Percentiles rank a stretch among this genome's conserved stretches.
Evolutionary conservation across 2,888 invertebrate species (phyloP).

Genomic region (Diaprepes abbreviatus): DNA sequence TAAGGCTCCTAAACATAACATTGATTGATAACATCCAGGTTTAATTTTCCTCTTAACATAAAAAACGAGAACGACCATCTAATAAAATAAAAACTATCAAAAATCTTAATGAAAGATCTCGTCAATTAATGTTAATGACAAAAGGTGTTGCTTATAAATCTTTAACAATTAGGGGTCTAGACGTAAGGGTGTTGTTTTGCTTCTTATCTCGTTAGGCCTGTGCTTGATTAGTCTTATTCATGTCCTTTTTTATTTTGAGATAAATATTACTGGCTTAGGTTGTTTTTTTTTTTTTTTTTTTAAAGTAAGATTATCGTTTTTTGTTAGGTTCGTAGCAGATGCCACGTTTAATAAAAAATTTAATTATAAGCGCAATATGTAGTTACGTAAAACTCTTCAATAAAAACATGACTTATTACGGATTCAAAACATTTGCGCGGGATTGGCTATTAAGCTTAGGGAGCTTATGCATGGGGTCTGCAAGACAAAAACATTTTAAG

Average conservation of each 20-base stretch:
- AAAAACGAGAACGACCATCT: conserved; percentile 9
- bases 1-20: too few species aligned
- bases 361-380: too few species aligned
- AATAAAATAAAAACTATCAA: conserved; percentile 16
- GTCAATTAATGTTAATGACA: conserved; percentile 17
- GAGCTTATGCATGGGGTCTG: too few species aligned
- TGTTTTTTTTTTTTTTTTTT: conserved; percentile 1
- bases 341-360: neutral
- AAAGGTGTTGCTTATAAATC: conserved; percentile 39
- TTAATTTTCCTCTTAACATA: neutral
- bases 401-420: too few species aligned
- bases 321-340: neutral
- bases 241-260: conserved; percentile 22
- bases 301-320: too few species aligned
- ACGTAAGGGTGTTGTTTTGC: conserved; percentile 19
- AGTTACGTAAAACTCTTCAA: too few species aligned
- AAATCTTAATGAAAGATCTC: conserved; percentile 16
- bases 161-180: conserved; percentile 31
- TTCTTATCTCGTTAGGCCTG: conserved; percentile 30
- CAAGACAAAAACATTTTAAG: too few species aligned
- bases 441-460: too few species aligned
- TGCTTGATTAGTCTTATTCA: conserved; percentile 23
- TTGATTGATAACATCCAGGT: conserved; percentile 9
- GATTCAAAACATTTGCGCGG: too few species aligned
- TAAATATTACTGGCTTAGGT: neutral